Evolutionary conservation across 2,113 vertebrate species (phyloP), one percentile per base, ranked within the genome.

Genomic region (Silurus asotus): DNA sequence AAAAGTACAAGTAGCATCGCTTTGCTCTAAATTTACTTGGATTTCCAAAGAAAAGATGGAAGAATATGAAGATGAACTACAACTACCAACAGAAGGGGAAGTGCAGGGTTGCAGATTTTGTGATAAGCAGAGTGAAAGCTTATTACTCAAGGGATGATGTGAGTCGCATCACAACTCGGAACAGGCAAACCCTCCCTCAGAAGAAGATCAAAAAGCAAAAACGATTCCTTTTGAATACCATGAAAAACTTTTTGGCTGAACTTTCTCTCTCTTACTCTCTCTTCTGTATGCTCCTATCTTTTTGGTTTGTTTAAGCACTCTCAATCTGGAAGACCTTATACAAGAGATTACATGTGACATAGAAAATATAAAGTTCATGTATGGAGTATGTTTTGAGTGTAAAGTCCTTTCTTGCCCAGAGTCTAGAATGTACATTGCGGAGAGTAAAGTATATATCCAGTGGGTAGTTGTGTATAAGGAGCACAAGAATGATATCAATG

Each of bases 191-290:
- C 61, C 2, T 64, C 61, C 10, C 20, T 62, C 19, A 1, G 17
- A 78, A 64, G 59, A 75, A 85, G 65, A 85, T n/a, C 23, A 51
- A 84, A 84, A 65, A 10, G 84, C 83, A 85, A 65, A 85, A 37
- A 64, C 45, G 23, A 25, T 78, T 85, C 14, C 74, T 78, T 61
- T 62, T 77, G 37, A 59, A 85, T 64, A 85, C 45, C 55, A 77
- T 85, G n/a, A 65, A 61, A 59, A 85, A 65, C 78, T 5, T 59
- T 59, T 53, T 78, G 48, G 4, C 72, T 77, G 58, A 85, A 78
- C 23, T 65, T 51, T 5, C 51, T 28, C 64, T 56, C 48, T 75
- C 58, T 17, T 76, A 65, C 58, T 87, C 70, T 25, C 81, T 87
- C 8, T 87, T 87, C 58, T 87, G 62, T 65, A 19, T n/a, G 55